phyloP scores from a whole-genome alignment of 2,888 invertebrate species.

The Drosophila kambysellisi region DNA sequence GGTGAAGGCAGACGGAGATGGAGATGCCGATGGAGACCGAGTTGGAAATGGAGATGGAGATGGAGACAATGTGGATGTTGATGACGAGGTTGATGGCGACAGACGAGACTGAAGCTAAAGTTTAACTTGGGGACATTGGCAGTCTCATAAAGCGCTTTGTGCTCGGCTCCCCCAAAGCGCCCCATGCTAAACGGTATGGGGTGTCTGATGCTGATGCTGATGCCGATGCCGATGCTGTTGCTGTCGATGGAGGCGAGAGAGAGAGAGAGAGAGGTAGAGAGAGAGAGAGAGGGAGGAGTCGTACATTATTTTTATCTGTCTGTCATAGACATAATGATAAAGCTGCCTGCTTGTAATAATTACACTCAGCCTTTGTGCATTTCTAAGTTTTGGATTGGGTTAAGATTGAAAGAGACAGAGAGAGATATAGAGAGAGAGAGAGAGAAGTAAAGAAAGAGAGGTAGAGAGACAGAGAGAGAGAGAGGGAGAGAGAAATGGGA shows the following conservation, averaged over 20 bases:
- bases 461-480: background rate
- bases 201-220: background rate
- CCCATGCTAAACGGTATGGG: slow-evolving; percentile 8
- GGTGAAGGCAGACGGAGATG: slow-evolving; percentile 3
- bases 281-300: background rate
- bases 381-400: background rate
- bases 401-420: background rate
- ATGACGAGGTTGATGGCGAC: slow-evolving; percentile 39
- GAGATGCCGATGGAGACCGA: slow-evolving; percentile 3
- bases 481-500: background rate
- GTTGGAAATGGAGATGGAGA: slow-evolving; percentile 1
- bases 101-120: slow-evolving; percentile 40
- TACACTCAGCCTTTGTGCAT: slow-evolving; percentile 42
- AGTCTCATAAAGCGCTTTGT: slow-evolving; percentile 39
- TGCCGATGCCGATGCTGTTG: background rate
- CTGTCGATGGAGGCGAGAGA: background rate
- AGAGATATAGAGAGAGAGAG: background rate
- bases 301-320: slow-evolving; percentile 75
- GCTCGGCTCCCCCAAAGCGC: slow-evolving; percentile 51
- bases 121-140: slow-evolving; percentile 39
- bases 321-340: slow-evolving; percentile 59
- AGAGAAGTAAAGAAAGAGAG: background rate
- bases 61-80: slow-evolving; percentile 20
- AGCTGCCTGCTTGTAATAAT: slow-evolving; percentile 58
- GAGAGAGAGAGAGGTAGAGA: background rate